A percentile compares a stretch with the other conserved stretches of the same genome.
Conservation (phyloP, 2,888 invertebrate species). For the Pantelozetes paolii region DNA sequence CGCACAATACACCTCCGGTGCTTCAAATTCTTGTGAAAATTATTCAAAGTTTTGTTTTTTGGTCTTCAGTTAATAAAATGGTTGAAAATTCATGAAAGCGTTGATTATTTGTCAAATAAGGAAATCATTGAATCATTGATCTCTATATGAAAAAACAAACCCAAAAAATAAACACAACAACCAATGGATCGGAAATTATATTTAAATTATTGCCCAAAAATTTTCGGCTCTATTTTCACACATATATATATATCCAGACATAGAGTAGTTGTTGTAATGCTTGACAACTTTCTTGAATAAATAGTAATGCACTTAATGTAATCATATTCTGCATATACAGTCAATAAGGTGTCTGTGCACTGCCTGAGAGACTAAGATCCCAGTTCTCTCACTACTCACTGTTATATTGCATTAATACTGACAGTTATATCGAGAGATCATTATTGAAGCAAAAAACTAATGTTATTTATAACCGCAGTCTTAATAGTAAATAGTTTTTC, state of each 20-base stretch:
- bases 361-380: no score
- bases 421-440: no score
- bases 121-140: constrained; percentile 2
- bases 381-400: no score
- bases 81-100: not conserved
- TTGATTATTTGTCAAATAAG: constrained; percentile 30
- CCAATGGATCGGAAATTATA: not conserved
- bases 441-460: not conserved
- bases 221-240: not conserved
- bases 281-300: constrained; percentile 8
- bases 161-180: constrained; percentile 8
- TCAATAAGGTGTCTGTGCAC: not conserved
- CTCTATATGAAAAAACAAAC: not conserved
- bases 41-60: not conserved
- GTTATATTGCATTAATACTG: no score
- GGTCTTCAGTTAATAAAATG: no score
- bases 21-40: not conserved
- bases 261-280: not conserved
- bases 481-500: not conserved
- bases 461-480: not conserved
- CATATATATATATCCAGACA: not conserved
- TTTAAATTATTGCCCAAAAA: not conserved
- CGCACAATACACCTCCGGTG: not conserved
- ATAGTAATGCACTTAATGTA: no score
- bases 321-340: no score